Conservation (phyloP, 2,113 vertebrate genomes). For the Marcusenius ussheri region DNA sequence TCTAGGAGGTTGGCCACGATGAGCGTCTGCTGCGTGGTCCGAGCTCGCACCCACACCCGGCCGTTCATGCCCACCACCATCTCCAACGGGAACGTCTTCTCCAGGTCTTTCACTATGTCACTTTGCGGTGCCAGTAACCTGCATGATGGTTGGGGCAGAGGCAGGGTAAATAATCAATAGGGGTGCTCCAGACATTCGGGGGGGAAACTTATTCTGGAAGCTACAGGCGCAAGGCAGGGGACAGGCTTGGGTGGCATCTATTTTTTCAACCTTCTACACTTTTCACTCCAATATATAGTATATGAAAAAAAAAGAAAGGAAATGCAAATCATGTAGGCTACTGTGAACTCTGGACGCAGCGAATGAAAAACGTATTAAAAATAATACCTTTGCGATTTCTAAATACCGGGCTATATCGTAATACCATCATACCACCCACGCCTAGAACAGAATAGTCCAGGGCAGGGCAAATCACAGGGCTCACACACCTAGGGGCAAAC, state of each 20-base stretch:
- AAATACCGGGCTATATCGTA: too few species aligned
- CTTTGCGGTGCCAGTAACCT: conserved; percentile 78
- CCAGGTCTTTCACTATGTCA: conserved; percentile 74
- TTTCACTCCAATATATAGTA: not conserved
- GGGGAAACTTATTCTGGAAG: too few species aligned
- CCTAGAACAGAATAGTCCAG: too few species aligned
- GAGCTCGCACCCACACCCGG: conserved; percentile 82
- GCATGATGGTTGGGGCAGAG: not conserved
- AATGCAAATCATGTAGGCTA: not conserved
- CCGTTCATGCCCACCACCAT: conserved; percentile 89
- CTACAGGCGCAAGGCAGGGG: not conserved
- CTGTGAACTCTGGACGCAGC: not conserved
- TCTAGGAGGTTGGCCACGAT: conserved; percentile 84
- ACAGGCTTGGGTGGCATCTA: not conserved
- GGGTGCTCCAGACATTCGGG: not conserved
- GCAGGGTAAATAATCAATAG: not conserved
- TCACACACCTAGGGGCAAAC: too few species aligned
- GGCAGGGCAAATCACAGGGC: too few species aligned
- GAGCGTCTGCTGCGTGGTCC: conserved; percentile 77
- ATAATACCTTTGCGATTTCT: too few species aligned
- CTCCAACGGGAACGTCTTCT: conserved; percentile 79
- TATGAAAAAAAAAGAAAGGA: not conserved
- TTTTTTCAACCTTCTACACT: not conserved
- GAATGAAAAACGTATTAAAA: too few species aligned
- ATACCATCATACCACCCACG: too few species aligned